Base-by-base conservation (phyloP, 2,797 vertebrate genomes). In the Cetoscarus ocellatus region DNA sequence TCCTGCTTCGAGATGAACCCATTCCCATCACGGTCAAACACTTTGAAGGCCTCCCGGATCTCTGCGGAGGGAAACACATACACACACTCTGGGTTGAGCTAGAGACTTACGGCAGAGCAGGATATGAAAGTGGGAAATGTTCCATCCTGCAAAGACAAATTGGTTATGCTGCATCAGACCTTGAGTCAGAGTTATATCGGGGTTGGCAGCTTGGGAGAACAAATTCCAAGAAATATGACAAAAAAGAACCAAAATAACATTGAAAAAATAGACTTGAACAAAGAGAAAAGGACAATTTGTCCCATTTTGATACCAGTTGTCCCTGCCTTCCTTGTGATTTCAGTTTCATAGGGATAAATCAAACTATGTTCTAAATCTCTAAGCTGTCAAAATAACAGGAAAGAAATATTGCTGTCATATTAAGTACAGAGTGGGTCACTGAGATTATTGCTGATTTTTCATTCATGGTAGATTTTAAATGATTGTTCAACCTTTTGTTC, bases 1-100 rank as follows among this genome's bases (percentile, higher is more conserved):
- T 99, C 97, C 91, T 98, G 97, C 94, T 98, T 99, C 54, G 97
- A 99, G 93, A 99, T 99, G 95, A 97, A 98, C 12, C 97, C 97
- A 0, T 99, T 99, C 73, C 97, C 97, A 40, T 99, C 97, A 0
- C 97, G 94, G 88, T 98, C 97, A 38, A 99, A 99, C 79, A 99
- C 97, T 91, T 97, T 98, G 92, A 99, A 98, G 77, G 97, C 97
- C 87, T 99, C 96, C 0, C 97, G 96, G 87, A 98, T 98, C 90
- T 99, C 97, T 99, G 93, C 0, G 38, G 67, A 84, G 59, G 68
- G 3, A 51, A 65, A 79, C 17, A 70, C 34, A 48, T 27, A 75
- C 68, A 74, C 54, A 74, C 47, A 66, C 50, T 39, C 45, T 27
- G 27, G 27, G 69, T 67, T 27, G 2, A 55, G 51, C 13, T 83